Evolutionary conservation across 1,140 invertebrate genomes (phyloP).

Genomic region (Akabosia matsudoensis): DNA sequence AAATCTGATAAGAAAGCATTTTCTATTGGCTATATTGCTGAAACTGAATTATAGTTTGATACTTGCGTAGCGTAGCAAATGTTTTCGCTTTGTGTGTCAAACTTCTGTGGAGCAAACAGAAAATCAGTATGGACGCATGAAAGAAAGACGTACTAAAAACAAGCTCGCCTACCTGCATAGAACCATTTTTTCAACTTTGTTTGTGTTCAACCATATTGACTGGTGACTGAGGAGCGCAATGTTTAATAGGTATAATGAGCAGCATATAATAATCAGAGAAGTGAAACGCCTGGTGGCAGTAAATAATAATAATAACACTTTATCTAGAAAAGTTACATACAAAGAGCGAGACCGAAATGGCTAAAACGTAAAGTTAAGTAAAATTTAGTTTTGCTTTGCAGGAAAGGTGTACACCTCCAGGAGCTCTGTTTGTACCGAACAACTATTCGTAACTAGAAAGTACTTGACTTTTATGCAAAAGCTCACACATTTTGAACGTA

Average conservation of each 20-base stretch:
- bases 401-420: no score
- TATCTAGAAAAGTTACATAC: not conserved
- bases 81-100: no score
- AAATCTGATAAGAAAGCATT: no score
- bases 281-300: not conserved
- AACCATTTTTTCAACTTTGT: no score
- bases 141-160: no score
- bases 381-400: no score
- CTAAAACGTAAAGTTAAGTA: not conserved
- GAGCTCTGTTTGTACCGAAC: no score
- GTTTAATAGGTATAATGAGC: not conserved
- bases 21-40: not conserved
- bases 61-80: no score
- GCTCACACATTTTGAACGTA: not conserved
- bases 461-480: conserved; percentile 16
- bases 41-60: conserved; percentile 1
- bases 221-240: not conserved
- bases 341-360: not conserved
- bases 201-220: not conserved
- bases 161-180: no score
- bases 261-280: not conserved
- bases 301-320: not conserved
- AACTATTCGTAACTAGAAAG: no score
- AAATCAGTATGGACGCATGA: no score
- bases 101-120: no score